Evolutionary conservation across 64 coral and sea anemone species (phyloP).

Genomic region (Montipora capricornis): DNA sequence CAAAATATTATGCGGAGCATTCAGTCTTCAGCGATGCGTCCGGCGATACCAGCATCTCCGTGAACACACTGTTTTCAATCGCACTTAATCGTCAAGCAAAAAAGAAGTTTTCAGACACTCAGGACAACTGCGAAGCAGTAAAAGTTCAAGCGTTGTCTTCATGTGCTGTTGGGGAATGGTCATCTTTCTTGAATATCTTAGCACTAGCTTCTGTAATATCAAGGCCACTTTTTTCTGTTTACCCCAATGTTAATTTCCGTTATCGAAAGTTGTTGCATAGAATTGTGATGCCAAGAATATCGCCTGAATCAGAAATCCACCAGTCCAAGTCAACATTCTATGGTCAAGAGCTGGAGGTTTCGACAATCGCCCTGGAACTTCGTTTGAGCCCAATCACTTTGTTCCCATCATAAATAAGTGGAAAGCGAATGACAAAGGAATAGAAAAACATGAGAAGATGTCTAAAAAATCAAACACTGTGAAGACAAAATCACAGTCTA

Average conservation of each 20-base stretch:
- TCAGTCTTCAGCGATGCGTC: neutral
- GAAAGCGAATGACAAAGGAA: neutral
- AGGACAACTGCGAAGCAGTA: neutral
- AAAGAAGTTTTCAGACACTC: neutral
- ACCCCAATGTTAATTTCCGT: neutral
- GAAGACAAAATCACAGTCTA: neutral
- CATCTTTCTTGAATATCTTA: neutral
- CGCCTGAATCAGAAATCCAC: neutral
- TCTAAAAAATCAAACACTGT: neutral
- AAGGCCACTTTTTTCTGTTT: neutral
- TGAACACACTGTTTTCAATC: neutral
- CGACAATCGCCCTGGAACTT: neutral
- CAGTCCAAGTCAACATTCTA: neutral
- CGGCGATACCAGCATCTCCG: neutral
- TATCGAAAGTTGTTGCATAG: neutral
- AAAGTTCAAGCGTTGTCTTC: neutral
- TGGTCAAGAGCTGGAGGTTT: constrained; percentile 16
- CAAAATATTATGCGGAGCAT: neutral
- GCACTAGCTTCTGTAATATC: neutral
- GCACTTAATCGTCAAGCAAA: neutral
- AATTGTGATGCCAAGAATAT: neutral
- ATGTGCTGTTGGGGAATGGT: neutral
- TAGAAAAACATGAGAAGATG: neutral
- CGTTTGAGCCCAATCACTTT: neutral
- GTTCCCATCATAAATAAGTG: neutral